Conservation (phyloP, 2,113 vertebrate species). For the Callospermophilus lateralis region DNA sequence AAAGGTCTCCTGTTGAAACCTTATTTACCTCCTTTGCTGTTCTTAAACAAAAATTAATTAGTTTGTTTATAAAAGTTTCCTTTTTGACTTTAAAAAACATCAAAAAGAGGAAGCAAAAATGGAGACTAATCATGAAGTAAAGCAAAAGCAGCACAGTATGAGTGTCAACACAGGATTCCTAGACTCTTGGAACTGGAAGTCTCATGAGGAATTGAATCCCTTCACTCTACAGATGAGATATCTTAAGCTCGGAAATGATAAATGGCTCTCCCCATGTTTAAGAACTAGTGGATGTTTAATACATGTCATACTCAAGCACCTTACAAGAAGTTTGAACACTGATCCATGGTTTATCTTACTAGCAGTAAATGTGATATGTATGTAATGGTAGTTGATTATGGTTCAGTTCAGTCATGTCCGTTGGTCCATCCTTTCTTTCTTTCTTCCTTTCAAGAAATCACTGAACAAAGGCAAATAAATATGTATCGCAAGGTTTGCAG, state of each 20-base stretch:
- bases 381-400: not conserved
- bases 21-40: not conserved
- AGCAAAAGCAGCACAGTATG: not conserved
- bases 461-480: not conserved
- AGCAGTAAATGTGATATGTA: not conserved
- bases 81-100: not conserved
- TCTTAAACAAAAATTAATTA: not conserved
- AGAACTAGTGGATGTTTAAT: not conserved
- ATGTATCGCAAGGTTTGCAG: not conserved
- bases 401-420: not conserved
- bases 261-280: not conserved
- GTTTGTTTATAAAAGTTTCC: not conserved
- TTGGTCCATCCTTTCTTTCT: not conserved
- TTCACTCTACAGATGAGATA: not conserved
- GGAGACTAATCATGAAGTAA: not conserved
- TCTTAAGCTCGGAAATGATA: not conserved
- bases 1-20: not conserved
- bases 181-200: not conserved
- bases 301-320: not conserved
- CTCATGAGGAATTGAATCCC: accelerated
- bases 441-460: not conserved
- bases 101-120: not conserved
- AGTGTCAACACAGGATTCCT: accelerated
- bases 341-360: not conserved
- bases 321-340: not conserved